Evolutionary conservation across 2,113 vertebrate genomes (phyloP), one percentile per base, ranked within the genome.

Genomic region (Dendropsophus ebraccatus): DNA sequence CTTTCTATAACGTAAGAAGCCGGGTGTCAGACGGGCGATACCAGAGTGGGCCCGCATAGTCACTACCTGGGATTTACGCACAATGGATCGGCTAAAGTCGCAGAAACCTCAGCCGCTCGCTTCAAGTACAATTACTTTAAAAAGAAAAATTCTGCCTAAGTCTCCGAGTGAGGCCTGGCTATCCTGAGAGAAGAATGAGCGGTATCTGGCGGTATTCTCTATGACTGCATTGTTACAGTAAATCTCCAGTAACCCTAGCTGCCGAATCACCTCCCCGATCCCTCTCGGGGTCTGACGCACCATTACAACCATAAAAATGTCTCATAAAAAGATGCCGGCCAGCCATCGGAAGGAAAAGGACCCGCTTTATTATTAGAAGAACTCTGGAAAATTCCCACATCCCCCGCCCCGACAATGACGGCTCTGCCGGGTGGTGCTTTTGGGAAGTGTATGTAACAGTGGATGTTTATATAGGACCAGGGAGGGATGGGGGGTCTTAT

Each of bases 171-270:
- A 86, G 35, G 84, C 76, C 72, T 69, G 50, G 16, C 23, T 56
- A 72, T 86, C 84, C 76, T 23, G 62, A 45, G 76, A 56, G 62
- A 80, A 72, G 76, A 86, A 86, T 80, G 84, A 80, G 65, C 80
- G 54, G 32, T 86, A 80, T 86, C 84, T 86, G 84, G 62, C 84
- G 56, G 75, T 76, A 72, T 77, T 77, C 35, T 4, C 54, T n/a
- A 76, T 86, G 84, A 86, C 76, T 86, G 76, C 50, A 70, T 70
- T 86, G 72, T 86, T 86, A 86, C 84, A 72, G 84, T 86, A 86
- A 86, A 86, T 86, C 75, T 80, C 60, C 32, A 86, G 84, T 72
- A 86, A 86, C 84, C 65, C n/a, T 30, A 72, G 84, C 84, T 86
- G 84, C 84, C 45, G 84, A 86, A 72, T 86, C 72, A 80, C 76